These are phyloP conservation scores for Perognathus longimembris DNA, from an alignment of 2,113 vertebrate genomes.

Conservation along the genomic window DNA sequence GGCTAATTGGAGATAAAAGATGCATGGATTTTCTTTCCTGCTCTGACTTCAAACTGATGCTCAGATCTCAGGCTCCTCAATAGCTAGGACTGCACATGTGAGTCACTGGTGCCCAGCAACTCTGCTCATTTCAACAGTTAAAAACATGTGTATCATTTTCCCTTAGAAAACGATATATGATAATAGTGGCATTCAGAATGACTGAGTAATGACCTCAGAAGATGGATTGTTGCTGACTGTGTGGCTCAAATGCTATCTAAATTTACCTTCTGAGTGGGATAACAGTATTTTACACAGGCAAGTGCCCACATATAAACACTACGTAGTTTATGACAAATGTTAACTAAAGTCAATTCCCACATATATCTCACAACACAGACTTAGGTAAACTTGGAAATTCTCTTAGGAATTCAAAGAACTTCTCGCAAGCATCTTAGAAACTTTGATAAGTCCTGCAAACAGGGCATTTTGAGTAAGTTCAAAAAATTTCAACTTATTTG, in stretches of 20 bases:
- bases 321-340: background rate
- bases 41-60: no score
- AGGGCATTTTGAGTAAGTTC: background rate
- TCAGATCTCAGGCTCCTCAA: no score
- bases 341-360: background rate
- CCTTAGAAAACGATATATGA: constrained; percentile 3
- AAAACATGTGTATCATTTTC: background rate
- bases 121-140: background rate
- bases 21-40: no score
- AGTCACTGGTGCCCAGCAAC: no score
- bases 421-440: background rate
- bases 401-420: background rate
- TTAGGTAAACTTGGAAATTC: background rate
- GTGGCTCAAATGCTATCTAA: background rate
- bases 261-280: background rate
- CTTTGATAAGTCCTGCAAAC: background rate
- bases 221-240: background rate
- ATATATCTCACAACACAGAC: background rate
- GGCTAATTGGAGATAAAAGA: no score
- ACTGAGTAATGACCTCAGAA: background rate
- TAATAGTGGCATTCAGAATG: background rate
- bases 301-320: background rate
- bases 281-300: background rate
- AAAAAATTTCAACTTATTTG: background rate
- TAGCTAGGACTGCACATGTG: no score